phyloP scores from a whole-genome alignment of 2,113 vertebrate genomes.

The Merops nubicus region DNA sequence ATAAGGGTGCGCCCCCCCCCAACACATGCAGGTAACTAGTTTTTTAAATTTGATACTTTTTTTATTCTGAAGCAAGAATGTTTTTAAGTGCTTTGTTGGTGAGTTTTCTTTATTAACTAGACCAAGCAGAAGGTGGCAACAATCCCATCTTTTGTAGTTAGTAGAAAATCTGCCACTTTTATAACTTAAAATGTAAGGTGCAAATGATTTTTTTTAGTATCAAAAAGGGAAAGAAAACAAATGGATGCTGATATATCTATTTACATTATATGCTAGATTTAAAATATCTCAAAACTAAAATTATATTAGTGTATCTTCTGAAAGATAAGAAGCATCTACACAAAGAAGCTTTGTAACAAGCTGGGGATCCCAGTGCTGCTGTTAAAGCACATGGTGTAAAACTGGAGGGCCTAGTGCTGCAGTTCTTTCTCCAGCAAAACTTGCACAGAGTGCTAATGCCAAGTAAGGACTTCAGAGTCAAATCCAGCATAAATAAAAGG shows the following conservation, averaged over 20 bases:
- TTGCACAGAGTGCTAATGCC: background rate
- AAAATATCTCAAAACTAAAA: constrained; percentile 2
- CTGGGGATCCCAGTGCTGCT: background rate
- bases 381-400: background rate
- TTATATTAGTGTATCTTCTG: background rate
- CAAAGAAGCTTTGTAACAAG: background rate
- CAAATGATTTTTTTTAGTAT: background rate
- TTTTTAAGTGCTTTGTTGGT: constrained; percentile 40
- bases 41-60: constrained; percentile 4
- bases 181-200: background rate
- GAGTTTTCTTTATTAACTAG: constrained; percentile 17
- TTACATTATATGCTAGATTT: background rate
- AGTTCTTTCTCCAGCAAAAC: background rate
- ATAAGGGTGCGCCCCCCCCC: background rate
- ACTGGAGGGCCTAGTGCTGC: background rate
- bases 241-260: background rate
- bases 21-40: background rate
- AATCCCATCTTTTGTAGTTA: background rate
- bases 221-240: background rate
- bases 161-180: background rate
- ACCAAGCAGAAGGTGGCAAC: background rate
- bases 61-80: constrained; percentile 1
- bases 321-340: background rate
- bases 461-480: background rate
- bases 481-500: background rate